Evolutionary conservation across 2,888 invertebrate species (phyloP).

Genomic region (Drosophila atripex): DNA sequence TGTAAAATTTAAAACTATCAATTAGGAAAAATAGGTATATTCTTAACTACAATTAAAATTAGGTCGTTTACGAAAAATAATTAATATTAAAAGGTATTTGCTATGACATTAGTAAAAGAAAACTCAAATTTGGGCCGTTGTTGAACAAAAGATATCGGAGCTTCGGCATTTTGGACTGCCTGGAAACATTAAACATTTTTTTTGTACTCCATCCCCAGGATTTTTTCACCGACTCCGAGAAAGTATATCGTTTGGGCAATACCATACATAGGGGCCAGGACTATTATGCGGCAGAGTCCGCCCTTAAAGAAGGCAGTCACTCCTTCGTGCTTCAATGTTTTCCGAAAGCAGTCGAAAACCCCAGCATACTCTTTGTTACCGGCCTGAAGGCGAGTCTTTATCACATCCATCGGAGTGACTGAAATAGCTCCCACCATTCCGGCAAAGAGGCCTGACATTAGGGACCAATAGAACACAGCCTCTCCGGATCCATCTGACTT

Average conservation of each 20-base stretch:
- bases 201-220: slow-evolving; percentile 83
- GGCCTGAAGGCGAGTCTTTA: slow-evolving; percentile 98
- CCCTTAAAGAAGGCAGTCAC: slow-evolving; percentile 98
- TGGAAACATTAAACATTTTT: not conserved
- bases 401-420: slow-evolving; percentile 98
- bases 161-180: not conserved
- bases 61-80: too few relatives aligned
- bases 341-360: slow-evolving; percentile 91
- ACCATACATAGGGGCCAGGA: slow-evolving; percentile 98
- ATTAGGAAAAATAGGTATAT: too few relatives aligned
- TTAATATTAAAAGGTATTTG: too few relatives aligned
- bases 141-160: not conserved
- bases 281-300: slow-evolving; percentile 97
- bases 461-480: slow-evolving; percentile 96
- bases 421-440: slow-evolving; percentile 92
- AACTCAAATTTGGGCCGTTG: too few relatives aligned
- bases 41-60: too few relatives aligned
- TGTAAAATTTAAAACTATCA: too few relatives aligned
- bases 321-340: slow-evolving; percentile 94
- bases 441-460: slow-evolving; percentile 93
- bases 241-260: slow-evolving; percentile 99
- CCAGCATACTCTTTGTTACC: slow-evolving; percentile 93
- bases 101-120: too few relatives aligned
- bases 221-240: slow-evolving; percentile 94
- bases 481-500: slow-evolving; percentile 86